These are phyloP conservation scores for Sphenodon punctatus DNA, from an alignment of 2,797 vertebrate species.

Conservation along the genomic window DNA sequence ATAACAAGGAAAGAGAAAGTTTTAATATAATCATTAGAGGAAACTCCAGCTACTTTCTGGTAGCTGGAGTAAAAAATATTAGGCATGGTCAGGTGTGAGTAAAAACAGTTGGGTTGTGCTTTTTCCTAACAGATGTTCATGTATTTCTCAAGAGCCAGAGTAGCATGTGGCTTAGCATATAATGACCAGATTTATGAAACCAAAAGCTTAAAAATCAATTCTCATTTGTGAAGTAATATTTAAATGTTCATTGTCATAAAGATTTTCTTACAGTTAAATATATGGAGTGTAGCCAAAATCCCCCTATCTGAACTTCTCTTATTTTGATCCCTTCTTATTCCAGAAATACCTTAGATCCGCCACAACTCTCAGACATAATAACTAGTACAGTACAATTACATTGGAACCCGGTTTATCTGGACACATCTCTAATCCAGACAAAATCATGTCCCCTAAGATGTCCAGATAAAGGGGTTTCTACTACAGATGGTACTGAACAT, in stretches of 20 bases:
- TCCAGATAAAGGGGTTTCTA: too few relatives aligned
- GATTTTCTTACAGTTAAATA: too few relatives aligned
- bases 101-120: background rate
- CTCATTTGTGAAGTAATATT: background rate
- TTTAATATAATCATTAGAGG: background rate
- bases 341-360: too few relatives aligned
- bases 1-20: background rate
- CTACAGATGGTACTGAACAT: too few relatives aligned
- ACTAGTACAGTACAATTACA: too few relatives aligned
- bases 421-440: too few relatives aligned
- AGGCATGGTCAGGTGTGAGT: background rate
- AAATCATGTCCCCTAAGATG: too few relatives aligned
- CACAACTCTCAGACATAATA: too few relatives aligned
- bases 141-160: background rate
- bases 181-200: background rate
- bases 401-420: too few relatives aligned
- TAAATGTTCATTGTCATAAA: background rate
- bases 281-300: too few relatives aligned
- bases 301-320: too few relatives aligned
- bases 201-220: background rate
- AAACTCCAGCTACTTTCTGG: background rate
- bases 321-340: too few relatives aligned
- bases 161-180: background rate
- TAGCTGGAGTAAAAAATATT: background rate
- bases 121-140: slow-evolving; percentile 7